Conservation (phyloP, 1,140 invertebrate genomes). For the Stegodyphus dumicola region DNA sequence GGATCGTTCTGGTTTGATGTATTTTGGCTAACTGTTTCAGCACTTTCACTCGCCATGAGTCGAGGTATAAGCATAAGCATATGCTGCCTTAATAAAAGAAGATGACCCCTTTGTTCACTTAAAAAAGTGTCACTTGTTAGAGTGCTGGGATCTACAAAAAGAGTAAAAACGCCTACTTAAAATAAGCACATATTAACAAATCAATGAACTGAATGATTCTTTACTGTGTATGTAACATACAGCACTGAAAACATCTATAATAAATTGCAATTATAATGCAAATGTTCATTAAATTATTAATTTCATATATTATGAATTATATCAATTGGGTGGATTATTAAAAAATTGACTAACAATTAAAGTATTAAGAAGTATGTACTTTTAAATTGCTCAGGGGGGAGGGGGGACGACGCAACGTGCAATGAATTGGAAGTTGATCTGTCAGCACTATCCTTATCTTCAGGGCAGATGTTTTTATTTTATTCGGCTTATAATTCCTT, state of each 20-base stretch:
- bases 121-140: constrained; percentile 26
- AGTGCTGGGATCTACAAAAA: constrained; percentile 28
- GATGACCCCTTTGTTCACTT: constrained; percentile 42
- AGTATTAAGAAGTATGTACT: too few relatives aligned
- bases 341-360: too few relatives aligned
- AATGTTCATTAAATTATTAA: too few relatives aligned
- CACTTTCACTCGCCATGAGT: constrained; percentile 29
- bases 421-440: too few relatives aligned
- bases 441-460: too few relatives aligned
- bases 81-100: constrained; percentile 36
- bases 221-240: background rate
- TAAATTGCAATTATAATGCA: too few relatives aligned
- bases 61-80: constrained; percentile 38
- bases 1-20: background rate
- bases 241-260: background rate
- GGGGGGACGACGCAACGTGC: too few relatives aligned
- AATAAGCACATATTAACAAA: background rate
- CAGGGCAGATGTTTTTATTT: too few relatives aligned
- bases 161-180: background rate
- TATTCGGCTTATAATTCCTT: too few relatives aligned
- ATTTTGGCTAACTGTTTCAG: background rate
- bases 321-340: too few relatives aligned
- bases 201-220: background rate
- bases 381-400: too few relatives aligned
- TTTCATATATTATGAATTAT: too few relatives aligned